Evolutionary conservation across 2,797 vertebrate genomes (phyloP).

Genomic region (Coregonus ussuriensis): DNA sequence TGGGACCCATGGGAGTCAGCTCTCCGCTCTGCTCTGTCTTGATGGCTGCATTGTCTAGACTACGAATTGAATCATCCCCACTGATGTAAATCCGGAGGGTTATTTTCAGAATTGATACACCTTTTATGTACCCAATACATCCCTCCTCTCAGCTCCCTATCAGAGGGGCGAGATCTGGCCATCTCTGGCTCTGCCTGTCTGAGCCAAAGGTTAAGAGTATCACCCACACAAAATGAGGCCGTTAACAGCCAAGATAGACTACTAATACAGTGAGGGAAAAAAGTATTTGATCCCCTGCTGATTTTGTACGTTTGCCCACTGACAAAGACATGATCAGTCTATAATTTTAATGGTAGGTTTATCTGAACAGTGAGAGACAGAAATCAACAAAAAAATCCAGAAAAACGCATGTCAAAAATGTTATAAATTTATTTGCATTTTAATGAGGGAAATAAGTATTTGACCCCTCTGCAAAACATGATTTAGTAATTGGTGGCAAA

Average conservation of each 20-base stretch:
- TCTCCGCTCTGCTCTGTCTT: neutral
- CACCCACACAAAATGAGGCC: slow-evolving; percentile 54
- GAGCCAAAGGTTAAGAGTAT: slow-evolving; percentile 65
- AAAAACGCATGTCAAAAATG: too few species aligned
- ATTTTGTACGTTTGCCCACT: too few species aligned
- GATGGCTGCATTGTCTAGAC: neutral
- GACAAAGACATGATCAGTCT: too few species aligned
- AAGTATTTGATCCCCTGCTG: too few species aligned
- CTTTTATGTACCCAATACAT: neutral
- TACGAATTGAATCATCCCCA: neutral
- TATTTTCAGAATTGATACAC: neutral
- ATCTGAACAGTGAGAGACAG: too few species aligned
- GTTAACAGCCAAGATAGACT: slow-evolving; percentile 52
- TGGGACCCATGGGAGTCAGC: neutral
- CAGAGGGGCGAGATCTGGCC: slow-evolving; percentile 45
- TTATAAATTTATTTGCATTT: too few species aligned
- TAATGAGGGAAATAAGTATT: too few species aligned
- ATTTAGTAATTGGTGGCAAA: too few species aligned
- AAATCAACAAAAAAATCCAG: too few species aligned
- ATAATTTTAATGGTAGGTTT: too few species aligned
- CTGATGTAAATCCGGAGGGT: neutral
- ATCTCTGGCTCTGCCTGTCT: slow-evolving; percentile 34
- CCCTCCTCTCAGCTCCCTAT: slow-evolving; percentile 20
- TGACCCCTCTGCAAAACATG: too few species aligned
- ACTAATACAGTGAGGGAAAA: slow-evolving; percentile 22